Evolutionary conservation across 2,797 vertebrate genomes (phyloP), one percentile per base, ranked within the genome.

Genomic region (Capromys pilorides): DNA sequence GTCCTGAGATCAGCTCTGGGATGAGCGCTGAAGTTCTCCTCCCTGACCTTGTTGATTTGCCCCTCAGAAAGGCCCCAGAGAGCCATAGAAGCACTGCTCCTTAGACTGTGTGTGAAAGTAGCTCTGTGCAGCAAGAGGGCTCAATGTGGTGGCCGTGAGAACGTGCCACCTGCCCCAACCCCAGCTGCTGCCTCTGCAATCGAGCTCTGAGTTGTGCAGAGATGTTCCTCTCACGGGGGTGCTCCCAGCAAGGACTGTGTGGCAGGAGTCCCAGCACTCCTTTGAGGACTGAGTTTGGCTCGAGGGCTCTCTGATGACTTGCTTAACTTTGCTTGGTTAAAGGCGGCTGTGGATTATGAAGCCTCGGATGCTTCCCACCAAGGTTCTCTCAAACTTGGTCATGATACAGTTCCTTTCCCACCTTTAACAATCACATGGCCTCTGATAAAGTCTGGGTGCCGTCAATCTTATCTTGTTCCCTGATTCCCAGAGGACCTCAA

Each of bases 401-500:
- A 54, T 14, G 62, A 86, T 33, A n/a, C 26, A 39, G 28, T 41
- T 62, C n/a, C 28, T 36, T 80, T 57, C 24, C 14, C 57, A 11
- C 41, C 9, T 49, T 31, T 49, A 49, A 31, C 45, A 77, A 49
- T 31, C 41, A 45, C 14, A 18, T 78, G 78, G 89, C 26, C 26
- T 13, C n/a, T 62, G 28, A 45, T 79, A 61, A 85, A 93, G 8
- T 41, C 28, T 6, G 24, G 31, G 5, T 57, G 61, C 6, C 62
- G 26, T 79, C 39, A 88, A n/a, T 33, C 3, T 57, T 19, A 5
- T 79, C 2, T 31, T 36, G 39, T n/a, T 41, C 1, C 78, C 79
- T 93, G 84, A 31, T 95, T 80, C 91, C 86, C 24, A 45, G 71
- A 79, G 77, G 33, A 54, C n/a, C 49, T 77, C 45, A 62, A 51